Base-by-base conservation (phyloP, 2,797 vertebrate genomes). In the Enteromius mattozi region DNA sequence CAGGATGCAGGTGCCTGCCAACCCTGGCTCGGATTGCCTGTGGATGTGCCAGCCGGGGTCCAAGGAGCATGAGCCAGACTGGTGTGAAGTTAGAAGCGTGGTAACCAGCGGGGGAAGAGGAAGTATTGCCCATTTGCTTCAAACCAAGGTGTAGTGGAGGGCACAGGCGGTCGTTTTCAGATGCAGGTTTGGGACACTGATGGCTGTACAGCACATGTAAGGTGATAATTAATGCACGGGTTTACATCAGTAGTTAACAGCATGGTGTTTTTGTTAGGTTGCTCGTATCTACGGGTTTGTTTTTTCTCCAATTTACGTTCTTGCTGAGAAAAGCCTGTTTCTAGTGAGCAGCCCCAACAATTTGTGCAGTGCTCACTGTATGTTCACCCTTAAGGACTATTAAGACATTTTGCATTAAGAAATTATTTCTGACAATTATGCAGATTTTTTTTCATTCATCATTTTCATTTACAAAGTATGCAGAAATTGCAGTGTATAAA, bases 1-100 rank as follows among this genome's bases (percentile, higher is more conserved):
- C 87, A 88, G 85, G 85, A 89, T 83, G 86, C 80, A 3, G 89
- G 91, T 92, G 90, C 91, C 90, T 91, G 93, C 91, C 89, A 87
- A 88, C 87, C 79, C 91, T 93, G 93, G 91, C 92, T 89, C 69
- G 49, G 74, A 82, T 56, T 1, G 17, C n/a, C 35, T 90, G 93
- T 92, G 88, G 51, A 45, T 10, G 3, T 19, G 86, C 93, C 94
- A 92, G n/a, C 47, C 71, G 30, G 88, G 88, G 89, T 90, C 84
- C 88, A 87, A 88, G 78, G 85, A 86, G 85, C 80, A 88, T 51
- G 77, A 84, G 91, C 90, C 91, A 92, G 91, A 92, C 90, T 90
- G 89, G 90, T 92, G 92, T 24, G 66, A 78, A 82, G 89, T 90
- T 91, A 89, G 91, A 89, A 79, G 89, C 91, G 33, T 82, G 78